Evolutionary conservation across 2,888 invertebrate genomes (phyloP).

Genomic region (Polydrusus pterygomalis): DNA sequence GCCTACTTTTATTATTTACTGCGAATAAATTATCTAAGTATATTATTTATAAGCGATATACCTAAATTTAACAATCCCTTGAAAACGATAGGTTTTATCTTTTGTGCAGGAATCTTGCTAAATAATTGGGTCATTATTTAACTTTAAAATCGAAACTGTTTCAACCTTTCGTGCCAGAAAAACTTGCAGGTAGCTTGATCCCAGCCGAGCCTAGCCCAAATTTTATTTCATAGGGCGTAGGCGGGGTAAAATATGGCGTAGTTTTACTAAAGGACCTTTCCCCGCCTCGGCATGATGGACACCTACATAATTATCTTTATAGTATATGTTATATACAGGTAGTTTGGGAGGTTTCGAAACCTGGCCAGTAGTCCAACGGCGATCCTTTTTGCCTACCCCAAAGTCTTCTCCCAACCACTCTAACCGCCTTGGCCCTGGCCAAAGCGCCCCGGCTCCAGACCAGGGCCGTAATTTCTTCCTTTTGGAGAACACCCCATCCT

Average conservation of each 20-base stretch:
- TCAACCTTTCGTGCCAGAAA: conserved; percentile 29
- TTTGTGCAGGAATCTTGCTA: neutral
- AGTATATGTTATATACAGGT: too few species aligned
- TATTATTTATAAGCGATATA: neutral
- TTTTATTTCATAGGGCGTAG: conserved; percentile 20
- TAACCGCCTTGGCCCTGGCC: too few species aligned
- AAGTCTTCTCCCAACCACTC: too few species aligned
- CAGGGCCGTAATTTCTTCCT: too few species aligned
- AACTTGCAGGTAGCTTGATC: conserved; percentile 16
- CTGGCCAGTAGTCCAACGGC: too few species aligned
- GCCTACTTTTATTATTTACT: too few species aligned
- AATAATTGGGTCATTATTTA: neutral
- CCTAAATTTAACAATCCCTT: neutral
- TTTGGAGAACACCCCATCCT: too few species aligned
- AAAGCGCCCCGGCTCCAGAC: too few species aligned
- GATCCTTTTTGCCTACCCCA: too few species aligned
- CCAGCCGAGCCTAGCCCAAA: conserved; percentile 15
- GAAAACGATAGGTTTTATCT: neutral
- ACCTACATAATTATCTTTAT: neutral
- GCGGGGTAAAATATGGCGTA: conserved; percentile 6
- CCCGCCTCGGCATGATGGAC: too few species aligned
- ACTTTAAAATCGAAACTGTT: conserved; percentile 10
- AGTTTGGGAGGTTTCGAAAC: too few species aligned
- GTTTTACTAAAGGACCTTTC: conserved; percentile 7
- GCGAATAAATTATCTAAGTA: too few species aligned